Evolutionary conservation across 2,888 invertebrate species (phyloP).

Genomic region (Disparrhopalites patrizii): DNA sequence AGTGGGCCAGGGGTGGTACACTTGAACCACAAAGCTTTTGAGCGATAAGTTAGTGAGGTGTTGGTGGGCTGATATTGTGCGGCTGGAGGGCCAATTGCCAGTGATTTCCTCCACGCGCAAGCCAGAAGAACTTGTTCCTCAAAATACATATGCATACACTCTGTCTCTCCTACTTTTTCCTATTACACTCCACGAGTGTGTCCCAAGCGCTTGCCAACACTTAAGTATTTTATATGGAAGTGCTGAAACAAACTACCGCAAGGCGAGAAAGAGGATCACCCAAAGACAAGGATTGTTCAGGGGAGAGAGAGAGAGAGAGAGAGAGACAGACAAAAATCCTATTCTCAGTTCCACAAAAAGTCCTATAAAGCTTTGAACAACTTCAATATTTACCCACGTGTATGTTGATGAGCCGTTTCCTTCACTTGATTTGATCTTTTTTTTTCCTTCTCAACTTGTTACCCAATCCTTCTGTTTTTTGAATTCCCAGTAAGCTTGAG

Average conservation of each 20-base stretch:
- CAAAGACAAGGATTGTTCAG: no score
- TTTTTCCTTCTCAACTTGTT: slow-evolving; percentile 32
- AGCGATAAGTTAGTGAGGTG: slow-evolving; percentile 33
- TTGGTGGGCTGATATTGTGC: slow-evolving; percentile 35
- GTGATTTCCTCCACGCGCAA: slow-evolving; percentile 31
- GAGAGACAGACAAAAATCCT: no score
- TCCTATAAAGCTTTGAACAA: slow-evolving; percentile 6
- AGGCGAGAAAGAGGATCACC: no score
- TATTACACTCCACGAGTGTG: background rate
- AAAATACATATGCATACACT: no score
- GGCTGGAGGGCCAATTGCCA: slow-evolving; percentile 35
- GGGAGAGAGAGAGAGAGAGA: background rate
- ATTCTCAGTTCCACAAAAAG: background rate
- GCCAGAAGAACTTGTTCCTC: slow-evolving; percentile 26
- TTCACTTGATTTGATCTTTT: slow-evolving; percentile 43
- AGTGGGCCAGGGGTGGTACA: slow-evolving; percentile 34
- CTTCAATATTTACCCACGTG: slow-evolving; percentile 40
- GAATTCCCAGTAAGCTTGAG: slow-evolving; percentile 24
- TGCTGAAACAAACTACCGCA: background rate
- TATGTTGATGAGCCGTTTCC: slow-evolving; percentile 41
- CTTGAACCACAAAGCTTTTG: slow-evolving; percentile 26
- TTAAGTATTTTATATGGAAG: background rate
- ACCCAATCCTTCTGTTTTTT: slow-evolving; percentile 32
- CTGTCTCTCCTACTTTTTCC: no score
- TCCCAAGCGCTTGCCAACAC: background rate